Percentiles rank a stretch among this genome's conserved stretches.
phyloP scores from a whole-genome alignment of 2,113 vertebrate species.

The Chaetorhynchus papuensis region DNA sequence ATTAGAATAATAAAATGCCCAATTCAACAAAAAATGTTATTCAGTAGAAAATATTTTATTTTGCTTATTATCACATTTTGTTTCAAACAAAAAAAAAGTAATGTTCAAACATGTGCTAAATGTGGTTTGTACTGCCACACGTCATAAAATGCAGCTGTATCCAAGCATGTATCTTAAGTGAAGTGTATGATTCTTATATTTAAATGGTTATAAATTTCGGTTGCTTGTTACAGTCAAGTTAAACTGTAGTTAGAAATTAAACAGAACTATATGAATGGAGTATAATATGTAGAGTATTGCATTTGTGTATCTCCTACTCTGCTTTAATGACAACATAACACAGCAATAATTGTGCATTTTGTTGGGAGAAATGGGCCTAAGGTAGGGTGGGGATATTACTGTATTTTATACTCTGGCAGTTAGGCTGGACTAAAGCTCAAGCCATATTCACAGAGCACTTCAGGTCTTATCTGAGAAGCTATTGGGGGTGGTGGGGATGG shows the following conservation, averaged over 20 bases:
- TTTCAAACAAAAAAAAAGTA: background rate
- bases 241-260: background rate
- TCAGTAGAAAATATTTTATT: background rate
- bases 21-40: background rate
- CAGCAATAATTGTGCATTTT: background rate
- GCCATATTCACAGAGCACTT: background rate
- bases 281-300: background rate
- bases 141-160: background rate
- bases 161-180: background rate
- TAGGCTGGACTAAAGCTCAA: background rate
- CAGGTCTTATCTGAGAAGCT: background rate
- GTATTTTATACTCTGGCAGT: background rate
- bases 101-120: background rate
- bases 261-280: background rate
- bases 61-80: background rate
- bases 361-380: background rate
- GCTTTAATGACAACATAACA: background rate
- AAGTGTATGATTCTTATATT: background rate
- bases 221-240: background rate
- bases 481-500: fast-evolving
- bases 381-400: background rate
- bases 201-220: background rate
- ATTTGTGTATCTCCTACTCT: background rate
- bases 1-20: background rate
- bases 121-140: background rate